Conservation (phyloP, 2,888 invertebrate species). For the Melanotus villosus region DNA sequence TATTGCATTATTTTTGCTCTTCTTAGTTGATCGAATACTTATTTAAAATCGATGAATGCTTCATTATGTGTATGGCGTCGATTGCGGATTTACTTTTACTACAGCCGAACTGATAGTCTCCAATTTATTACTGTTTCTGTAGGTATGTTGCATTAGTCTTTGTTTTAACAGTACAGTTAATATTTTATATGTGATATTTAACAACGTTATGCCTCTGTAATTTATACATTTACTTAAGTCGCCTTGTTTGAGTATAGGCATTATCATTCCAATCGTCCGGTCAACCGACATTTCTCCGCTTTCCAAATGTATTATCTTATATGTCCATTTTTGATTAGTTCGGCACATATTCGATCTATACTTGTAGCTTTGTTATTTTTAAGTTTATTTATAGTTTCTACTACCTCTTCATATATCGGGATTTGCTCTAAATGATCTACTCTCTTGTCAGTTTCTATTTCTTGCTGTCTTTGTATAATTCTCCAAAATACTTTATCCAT, state of each 20-base stretch:
- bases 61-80: not conserved
- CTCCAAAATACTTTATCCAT: constrained; percentile 15
- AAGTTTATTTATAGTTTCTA: constrained; percentile 7
- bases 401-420: constrained; percentile 13
- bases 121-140: not conserved
- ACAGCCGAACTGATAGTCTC: not conserved
- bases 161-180: not conserved
- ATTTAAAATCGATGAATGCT: not conserved
- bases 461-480: constrained; percentile 20
- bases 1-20: constrained; percentile 7
- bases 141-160: not conserved
- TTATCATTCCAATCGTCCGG: no score
- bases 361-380: constrained; percentile 11
- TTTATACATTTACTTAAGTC: not conserved
- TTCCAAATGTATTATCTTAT: not conserved
- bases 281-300: no score
- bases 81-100: not conserved
- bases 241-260: no score
- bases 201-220: not conserved
- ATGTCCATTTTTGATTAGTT: not conserved
- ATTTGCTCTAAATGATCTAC: not conserved
- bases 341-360: not conserved
- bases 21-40: not conserved
- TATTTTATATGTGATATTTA: not conserved
- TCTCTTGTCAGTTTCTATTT: not conserved